Conservation (phyloP, 53 echinoderm and acorn worm species). For the Zoroaster sp. region DNA sequence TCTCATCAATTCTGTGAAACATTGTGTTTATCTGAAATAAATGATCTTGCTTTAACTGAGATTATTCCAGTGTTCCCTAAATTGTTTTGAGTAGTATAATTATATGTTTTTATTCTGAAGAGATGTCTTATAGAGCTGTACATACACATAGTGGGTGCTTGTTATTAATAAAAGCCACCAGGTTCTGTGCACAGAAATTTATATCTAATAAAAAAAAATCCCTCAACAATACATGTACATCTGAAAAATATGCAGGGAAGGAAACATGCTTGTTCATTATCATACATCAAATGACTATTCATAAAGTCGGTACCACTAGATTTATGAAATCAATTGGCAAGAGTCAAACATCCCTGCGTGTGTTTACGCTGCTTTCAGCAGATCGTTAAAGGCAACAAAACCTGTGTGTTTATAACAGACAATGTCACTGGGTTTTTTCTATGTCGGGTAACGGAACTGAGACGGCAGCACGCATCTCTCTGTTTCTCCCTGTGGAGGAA, state of each 20-base stretch:
- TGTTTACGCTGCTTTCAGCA: constrained; percentile 51
- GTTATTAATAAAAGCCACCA: not conserved
- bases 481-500: not conserved
- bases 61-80: no score
- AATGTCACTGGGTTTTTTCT: not conserved
- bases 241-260: not conserved
- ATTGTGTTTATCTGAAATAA: no score
- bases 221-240: no score
- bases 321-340: constrained; percentile 42
- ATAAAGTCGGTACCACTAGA: not conserved
- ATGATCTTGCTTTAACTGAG: no score
- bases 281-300: not conserved
- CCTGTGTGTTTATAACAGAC: constrained; percentile 19
- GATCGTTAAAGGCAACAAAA: constrained; percentile 55
- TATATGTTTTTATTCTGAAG: no score
- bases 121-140: no score
- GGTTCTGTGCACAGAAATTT: not conserved
- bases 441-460: not conserved
- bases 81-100: no score
- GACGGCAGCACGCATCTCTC: not conserved
- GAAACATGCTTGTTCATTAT: not conserved
- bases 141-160: no score
- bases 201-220: not conserved
- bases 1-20: no score
- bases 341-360: not conserved